Evolutionary conservation across 2,113 vertebrate genomes (phyloP).

Genomic region (Tupaia chinensis): DNA sequence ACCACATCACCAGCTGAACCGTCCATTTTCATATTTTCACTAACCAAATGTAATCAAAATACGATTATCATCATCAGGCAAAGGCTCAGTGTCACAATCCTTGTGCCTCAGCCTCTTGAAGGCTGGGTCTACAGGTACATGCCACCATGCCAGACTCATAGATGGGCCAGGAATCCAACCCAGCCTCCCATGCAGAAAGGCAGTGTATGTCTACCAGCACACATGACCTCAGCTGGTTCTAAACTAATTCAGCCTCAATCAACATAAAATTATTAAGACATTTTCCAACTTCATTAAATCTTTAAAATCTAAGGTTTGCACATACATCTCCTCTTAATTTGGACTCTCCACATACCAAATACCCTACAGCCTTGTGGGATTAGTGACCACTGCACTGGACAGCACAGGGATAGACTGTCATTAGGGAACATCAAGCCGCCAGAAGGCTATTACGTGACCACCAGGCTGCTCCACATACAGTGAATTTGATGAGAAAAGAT

Average conservation of each 20-base stretch:
- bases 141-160: no score
- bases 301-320: not conserved
- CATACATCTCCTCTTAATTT: not conserved
- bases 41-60: constrained; percentile 19
- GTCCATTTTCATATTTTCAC: not conserved
- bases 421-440: not conserved
- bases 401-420: not conserved
- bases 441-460: not conserved
- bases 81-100: no score
- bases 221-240: no score
- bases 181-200: no score
- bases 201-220: no score
- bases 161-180: no score
- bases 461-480: not conserved
- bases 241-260: no score
- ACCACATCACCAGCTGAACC: no score
- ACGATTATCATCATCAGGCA: not conserved
- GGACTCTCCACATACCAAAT: not conserved
- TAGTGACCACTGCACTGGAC: not conserved
- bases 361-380: not conserved
- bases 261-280: not conserved
- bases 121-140: no score
- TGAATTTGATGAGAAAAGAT: not conserved
- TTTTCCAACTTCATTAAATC: not conserved
- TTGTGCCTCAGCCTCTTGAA: no score